Base-by-base conservation (phyloP, 1,140 invertebrate species). In the Cotesia vestalis region DNA sequence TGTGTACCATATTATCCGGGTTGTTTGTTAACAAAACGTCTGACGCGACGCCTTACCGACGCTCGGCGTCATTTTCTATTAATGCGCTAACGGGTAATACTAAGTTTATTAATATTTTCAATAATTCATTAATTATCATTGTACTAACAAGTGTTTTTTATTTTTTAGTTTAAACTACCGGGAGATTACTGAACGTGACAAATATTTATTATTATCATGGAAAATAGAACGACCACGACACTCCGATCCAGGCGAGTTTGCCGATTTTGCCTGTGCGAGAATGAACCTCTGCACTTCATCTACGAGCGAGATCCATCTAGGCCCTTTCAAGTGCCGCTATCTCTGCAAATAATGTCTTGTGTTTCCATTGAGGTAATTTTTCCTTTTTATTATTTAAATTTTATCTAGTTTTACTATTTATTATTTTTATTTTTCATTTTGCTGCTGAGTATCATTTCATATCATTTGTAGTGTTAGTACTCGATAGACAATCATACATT, bases 331-430 rank as follows among this genome's bases (percentile, higher is more conserved):
- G 89, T 92, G 62, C 89, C 91, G 73, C 85, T 94, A 76, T 87
- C 89, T 53, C 80, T 93, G 76, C 92, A 93, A 85, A 91, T 93
- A 78, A 91, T 94, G 90, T 91, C 92, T 46, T 92, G 91, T 78
- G 89, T 92, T 73, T 89, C 91, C 59, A 90, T 93, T 71, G 93
- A 94, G 91, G 92, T 93, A 90, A 87, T 63, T 34, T 5, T 34
- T 35, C 4, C 8, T 12, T 38, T n/a, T 36, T 2, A 59, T 27
- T 55, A 55, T 35, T 17, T n/a, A 17, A 20, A 5, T 52, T 51
- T 52, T 6, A 20, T 20, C 27, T n/a, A n/a, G n/a, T n/a, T n/a
- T n/a, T n/a, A n/a, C n/a, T n/a, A n/a, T n/a, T 17, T 17, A 17
- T 17, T 17, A 17, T 61, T 11, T n/a, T 27, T 70, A 61, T 53